phyloP scores from a whole-genome alignment of 2,113 vertebrate species.

The Mesocricetus auratus region DNA sequence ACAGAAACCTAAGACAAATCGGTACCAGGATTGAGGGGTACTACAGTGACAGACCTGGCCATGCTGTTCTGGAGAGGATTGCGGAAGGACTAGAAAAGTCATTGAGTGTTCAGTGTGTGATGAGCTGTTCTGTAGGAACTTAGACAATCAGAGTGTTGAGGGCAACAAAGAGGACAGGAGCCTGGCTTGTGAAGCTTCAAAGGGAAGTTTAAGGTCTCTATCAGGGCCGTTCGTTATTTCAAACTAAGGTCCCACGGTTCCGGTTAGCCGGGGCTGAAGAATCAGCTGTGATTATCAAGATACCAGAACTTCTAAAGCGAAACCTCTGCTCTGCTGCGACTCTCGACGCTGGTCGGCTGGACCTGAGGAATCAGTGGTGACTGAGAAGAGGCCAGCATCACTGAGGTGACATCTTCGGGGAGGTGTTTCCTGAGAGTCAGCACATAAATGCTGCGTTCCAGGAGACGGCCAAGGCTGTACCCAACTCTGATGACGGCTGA shows the following conservation, averaged over 20 bases:
- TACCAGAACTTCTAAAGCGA: neutral
- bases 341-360: neutral
- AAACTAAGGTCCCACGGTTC: neutral
- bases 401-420: neutral
- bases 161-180: neutral
- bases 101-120: neutral
- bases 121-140: neutral
- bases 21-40: neutral
- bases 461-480: neutral
- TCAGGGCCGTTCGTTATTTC: neutral
- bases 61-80: neutral
- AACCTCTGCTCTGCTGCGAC: neutral
- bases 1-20: neutral
- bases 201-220: neutral
- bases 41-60: neutral
- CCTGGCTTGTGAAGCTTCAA: neutral
- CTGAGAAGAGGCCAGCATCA: neutral
- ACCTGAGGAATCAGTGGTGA: neutral
- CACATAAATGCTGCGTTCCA: neutral
- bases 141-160: neutral
- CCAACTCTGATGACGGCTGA: neutral
- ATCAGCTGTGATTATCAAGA: neutral
- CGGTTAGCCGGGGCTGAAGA: neutral
- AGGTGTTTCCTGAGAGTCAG: neutral
- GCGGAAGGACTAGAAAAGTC: neutral